A percentile compares a stretch with the other conserved stretches of the same genome.
phyloP scores from a whole-genome alignment of 2,797 vertebrate genomes.

The Neostethus bicornis region DNA sequence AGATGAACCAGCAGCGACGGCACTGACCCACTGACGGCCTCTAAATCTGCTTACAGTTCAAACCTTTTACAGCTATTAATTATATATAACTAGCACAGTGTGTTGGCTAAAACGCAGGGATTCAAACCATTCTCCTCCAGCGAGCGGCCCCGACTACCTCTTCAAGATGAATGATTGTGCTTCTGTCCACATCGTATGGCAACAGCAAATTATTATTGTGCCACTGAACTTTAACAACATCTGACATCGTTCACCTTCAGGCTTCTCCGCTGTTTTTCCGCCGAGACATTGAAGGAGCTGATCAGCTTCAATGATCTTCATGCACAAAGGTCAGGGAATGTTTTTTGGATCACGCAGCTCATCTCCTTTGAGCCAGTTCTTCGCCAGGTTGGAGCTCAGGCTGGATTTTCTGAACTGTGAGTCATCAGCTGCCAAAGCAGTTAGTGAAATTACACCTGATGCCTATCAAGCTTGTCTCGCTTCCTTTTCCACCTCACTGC shows the following conservation, averaged over 20 bases:
- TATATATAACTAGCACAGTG: conserved; percentile 26
- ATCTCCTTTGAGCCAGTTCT: conserved; percentile 39
- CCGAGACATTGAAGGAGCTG: conserved; percentile 33
- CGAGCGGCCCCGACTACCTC: neutral
- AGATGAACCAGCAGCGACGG: conserved; percentile 47
- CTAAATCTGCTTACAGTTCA: conserved; percentile 44
- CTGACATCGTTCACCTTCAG: conserved; percentile 35
- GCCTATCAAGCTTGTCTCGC: conserved; percentile 72
- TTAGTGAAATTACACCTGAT: conserved; percentile 81
- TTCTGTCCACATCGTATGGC: conserved; percentile 6
- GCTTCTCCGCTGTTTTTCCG: conserved; percentile 12
- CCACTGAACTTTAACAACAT: conserved; percentile 27
- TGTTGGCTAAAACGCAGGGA: conserved; percentile 5
- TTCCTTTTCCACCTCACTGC: conserved; percentile 67
- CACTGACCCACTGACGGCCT: conserved; percentile 45
- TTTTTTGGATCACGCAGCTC: conserved; percentile 41
- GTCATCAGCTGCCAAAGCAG: conserved; percentile 72
- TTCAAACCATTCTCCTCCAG: neutral
- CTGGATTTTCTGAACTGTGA: conserved; percentile 54
- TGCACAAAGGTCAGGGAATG: conserved; percentile 59
- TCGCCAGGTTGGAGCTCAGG: conserved; percentile 43
- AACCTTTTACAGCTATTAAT: conserved; percentile 53
- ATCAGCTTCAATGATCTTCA: conserved; percentile 66
- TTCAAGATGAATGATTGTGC: conserved; percentile 10
- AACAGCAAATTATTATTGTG: conserved; percentile 16